Conservation (phyloP, 2,797 vertebrate species). For the Neolamprologus multifasciatus region DNA sequence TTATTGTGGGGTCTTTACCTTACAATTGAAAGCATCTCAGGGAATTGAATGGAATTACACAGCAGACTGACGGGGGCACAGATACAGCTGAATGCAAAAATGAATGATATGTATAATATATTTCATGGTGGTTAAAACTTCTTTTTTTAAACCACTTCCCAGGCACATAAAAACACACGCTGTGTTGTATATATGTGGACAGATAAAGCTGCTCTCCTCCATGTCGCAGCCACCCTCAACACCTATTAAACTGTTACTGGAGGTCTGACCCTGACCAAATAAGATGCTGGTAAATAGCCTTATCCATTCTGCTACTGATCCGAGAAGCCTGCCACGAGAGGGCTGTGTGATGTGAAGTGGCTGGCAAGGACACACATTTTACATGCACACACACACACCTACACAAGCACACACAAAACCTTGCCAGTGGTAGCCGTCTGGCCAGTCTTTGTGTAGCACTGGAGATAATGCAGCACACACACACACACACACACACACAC, state of each 20-base stretch:
- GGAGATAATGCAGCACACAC: conserved; percentile 30
- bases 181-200: conserved; percentile 2
- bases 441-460: conserved; percentile 49
- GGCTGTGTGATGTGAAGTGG: conserved; percentile 64
- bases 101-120: neutral
- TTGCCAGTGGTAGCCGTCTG: conserved; percentile 28
- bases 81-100: neutral
- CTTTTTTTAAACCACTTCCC: conserved; percentile 13
- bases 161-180: conserved; percentile 30
- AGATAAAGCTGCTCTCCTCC: conserved; percentile 34
- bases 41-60: neutral
- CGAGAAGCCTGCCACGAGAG: conserved; percentile 54
- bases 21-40: neutral
- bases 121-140: neutral
- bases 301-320: conserved; percentile 64
- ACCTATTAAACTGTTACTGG: conserved; percentile 41
- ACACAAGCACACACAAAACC: neutral
- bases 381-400: neutral
- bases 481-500: neutral
- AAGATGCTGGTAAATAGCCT: conserved; percentile 64
- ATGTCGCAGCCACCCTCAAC: conserved; percentile 14
- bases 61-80: neutral
- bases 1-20: neutral
- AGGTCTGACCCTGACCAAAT: conserved; percentile 59
- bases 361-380: conserved; percentile 46